Conservation (phyloP, 2,888 invertebrate species). For the Drosophila pullipes region DNA sequence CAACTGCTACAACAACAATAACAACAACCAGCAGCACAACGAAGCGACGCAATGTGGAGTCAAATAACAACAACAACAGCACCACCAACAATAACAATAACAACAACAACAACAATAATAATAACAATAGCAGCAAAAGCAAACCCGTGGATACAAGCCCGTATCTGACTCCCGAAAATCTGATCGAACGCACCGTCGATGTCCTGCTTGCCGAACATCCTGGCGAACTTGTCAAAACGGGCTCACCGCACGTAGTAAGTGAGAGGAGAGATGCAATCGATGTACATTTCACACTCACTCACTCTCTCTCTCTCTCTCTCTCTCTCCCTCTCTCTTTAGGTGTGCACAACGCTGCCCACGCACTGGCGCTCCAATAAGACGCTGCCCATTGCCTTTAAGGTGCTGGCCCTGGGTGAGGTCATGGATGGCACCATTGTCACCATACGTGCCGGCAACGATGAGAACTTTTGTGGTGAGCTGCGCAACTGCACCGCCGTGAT, state of each 20-base stretch:
- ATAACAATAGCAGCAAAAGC: conserved; percentile 68
- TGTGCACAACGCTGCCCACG: conserved; percentile 94
- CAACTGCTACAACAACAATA: conserved; percentile 58
- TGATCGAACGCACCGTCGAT: conserved; percentile 93
- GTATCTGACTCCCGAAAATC: conserved; percentile 91
- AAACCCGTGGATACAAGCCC: conserved; percentile 83
- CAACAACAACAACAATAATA: conserved; percentile 49
- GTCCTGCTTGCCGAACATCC: conserved; percentile 95
- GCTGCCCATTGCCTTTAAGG: conserved; percentile 97
- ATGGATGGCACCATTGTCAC: conserved; percentile 97
- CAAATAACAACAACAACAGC: conserved; percentile 50
- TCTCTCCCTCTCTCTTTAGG: conserved; percentile 83
- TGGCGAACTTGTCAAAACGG: conserved; percentile 96
- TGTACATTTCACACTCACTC: neutral
- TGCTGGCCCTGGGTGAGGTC: conserved; percentile 95
- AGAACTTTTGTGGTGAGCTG: conserved; percentile 97
- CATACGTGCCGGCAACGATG: conserved; percentile 97
- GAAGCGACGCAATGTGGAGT: conserved; percentile 75
- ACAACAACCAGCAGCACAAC: conserved; percentile 56
- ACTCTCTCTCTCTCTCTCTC: neutral
- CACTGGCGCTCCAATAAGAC: conserved; percentile 99
- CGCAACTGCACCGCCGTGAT: conserved; percentile 97
- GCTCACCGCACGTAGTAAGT: conserved; percentile 94
- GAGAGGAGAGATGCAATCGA: neutral
- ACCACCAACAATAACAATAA: conserved; percentile 60